Evolutionary conservation across 1,140 invertebrate genomes (phyloP), one percentile per base, ranked within the genome.

Genomic region (Lamellibrachia luymesi): DNA sequence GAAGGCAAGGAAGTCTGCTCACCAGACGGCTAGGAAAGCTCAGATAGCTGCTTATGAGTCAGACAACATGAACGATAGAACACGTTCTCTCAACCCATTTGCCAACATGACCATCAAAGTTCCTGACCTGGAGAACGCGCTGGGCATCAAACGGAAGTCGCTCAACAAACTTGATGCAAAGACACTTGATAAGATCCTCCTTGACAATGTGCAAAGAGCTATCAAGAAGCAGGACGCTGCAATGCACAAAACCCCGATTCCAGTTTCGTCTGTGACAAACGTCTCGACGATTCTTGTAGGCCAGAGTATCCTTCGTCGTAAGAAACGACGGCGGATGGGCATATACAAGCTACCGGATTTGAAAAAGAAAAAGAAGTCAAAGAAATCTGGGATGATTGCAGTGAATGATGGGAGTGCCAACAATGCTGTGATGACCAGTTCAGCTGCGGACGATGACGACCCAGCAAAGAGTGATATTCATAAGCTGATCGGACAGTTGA

Each of bases 141-240:
- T 93, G 17, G 92, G 92, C 13, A 93, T 93, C 50, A 80, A 89
- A 56, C 80, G 89, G 51, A 93, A 93, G 92, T 93, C 92, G 2
- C 52, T 93, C 6, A 50, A 64, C 52, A 93, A 93, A 51, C 51
- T 93, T 25, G 92, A 93, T 93, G 80, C 56, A 7, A 93, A 93
- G 50, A 93, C 92, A 90, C 80, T 93, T n/a, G 92, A 93, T 93
- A 64, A 89, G 50, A 93, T 93, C 25, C 49, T 93, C 10, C 92
- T 93, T 50, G 56, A 52, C 8, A 93, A 93, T 10, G 92, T 80
- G 51, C 92, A 89, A 13, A 13, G 51, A 22, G 64, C 8, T 4
- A 80, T 80, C 13, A 80, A 80, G 13, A 80, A 80, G 25, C 64
- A 80, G 2, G 64, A 80, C 7, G 2, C 64, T 80, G 13, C 17